phyloP scores from a whole-genome alignment of 1,140 invertebrate species.

The Physella acuta region DNA sequence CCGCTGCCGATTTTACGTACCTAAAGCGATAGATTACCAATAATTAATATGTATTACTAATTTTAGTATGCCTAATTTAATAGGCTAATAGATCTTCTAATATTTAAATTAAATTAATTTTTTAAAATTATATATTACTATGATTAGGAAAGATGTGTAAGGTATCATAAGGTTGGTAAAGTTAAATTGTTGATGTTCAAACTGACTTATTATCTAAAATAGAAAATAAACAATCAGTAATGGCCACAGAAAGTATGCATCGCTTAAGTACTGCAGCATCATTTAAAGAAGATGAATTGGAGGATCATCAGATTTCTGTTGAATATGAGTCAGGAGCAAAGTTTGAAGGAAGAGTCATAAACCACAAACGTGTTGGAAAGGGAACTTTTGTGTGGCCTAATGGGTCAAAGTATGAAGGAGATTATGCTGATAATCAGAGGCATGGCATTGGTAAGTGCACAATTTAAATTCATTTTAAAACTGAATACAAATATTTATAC shows the following conservation, averaged over 20 bases:
- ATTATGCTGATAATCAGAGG: slow-evolving; percentile 50
- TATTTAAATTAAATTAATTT: too few relatives aligned
- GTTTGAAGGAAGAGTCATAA: slow-evolving; percentile 49
- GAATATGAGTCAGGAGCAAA: slow-evolving; percentile 55
- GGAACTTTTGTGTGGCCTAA: slow-evolving; percentile 58
- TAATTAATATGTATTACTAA: too few relatives aligned
- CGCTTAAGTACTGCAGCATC: slow-evolving; percentile 23
- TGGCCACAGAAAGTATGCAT: slow-evolving; percentile 16
- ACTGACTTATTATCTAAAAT: neutral
- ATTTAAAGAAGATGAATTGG: slow-evolving; percentile 2
- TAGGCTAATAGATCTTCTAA: too few relatives aligned
- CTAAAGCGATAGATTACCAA: too few relatives aligned
- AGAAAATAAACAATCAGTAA: neutral
- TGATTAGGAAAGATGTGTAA: too few relatives aligned
- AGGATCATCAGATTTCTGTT: too few relatives aligned
- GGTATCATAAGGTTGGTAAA: too few relatives aligned
- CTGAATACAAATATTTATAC: neutral
- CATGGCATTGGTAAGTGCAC: slow-evolving; percentile 51
- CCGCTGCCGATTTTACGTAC: too few relatives aligned
- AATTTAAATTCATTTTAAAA: neutral
- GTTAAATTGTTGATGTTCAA: neutral
- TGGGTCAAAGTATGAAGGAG: slow-evolving; percentile 57
- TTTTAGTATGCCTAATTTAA: too few relatives aligned
- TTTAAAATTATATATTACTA: too few relatives aligned
- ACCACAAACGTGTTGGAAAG: slow-evolving; percentile 48